These are phyloP conservation scores for Myrmecophaga tridactyla DNA, from an alignment of 2,113 vertebrate species.

Conservation along the genomic window DNA sequence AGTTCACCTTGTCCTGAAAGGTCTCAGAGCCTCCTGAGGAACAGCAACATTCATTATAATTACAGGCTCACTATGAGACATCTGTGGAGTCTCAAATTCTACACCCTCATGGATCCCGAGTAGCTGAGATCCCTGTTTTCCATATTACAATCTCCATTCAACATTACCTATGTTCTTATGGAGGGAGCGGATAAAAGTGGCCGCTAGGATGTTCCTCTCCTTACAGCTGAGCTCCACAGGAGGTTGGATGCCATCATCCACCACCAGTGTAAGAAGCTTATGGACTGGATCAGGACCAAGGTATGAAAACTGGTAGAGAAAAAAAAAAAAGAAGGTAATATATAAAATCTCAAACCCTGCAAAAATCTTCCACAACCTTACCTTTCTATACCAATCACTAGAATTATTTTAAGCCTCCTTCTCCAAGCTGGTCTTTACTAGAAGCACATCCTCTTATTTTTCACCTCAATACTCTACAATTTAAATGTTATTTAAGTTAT, in stretches of 20 bases:
- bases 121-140: not conserved
- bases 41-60: not conserved
- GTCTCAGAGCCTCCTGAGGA: constrained; percentile 96
- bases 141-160: not conserved
- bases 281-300: constrained; percentile 95
- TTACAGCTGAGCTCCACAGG: constrained; percentile 99
- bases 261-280: constrained; percentile 94
- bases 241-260: constrained; percentile 98
- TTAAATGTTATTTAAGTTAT: not conserved
- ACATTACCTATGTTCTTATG: constrained; percentile 97
- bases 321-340: constrained; percentile 40
- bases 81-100: not conserved
- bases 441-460: not conserved
- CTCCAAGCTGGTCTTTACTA: not conserved
- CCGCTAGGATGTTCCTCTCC: constrained; percentile 98
- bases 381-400: not conserved
- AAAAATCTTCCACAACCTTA: constrained; percentile 48
- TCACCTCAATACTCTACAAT: not conserved
- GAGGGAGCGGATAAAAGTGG: constrained; percentile 97
- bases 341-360: constrained; percentile 61
- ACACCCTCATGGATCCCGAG: no score
- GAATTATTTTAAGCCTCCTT: not conserved
- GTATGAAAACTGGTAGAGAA: constrained; percentile 92
- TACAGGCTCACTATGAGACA: not conserved
- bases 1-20: constrained; percentile 98